phyloP scores from a whole-genome alignment of 2,888 invertebrate genomes.

The Epistrophe grossulariae region DNA sequence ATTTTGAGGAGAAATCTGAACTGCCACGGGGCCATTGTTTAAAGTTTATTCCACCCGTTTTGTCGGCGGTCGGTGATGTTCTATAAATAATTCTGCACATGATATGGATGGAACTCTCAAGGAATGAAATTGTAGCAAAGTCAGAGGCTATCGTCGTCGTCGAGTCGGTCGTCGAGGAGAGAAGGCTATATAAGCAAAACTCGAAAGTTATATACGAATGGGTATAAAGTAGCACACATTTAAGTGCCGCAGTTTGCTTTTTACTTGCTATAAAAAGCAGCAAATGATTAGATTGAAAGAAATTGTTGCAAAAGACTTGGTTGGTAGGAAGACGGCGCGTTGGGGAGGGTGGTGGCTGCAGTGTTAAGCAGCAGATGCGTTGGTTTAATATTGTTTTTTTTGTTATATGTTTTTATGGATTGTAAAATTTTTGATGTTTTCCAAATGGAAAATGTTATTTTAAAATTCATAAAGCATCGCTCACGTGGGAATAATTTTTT shows the following conservation, averaged over 20 bases:
- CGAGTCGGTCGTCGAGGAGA: neutral
- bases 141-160: conserved; percentile 12
- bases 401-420: neutral
- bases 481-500: neutral
- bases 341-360: neutral
- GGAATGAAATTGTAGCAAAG: conserved; percentile 24
- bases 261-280: conserved; percentile 8
- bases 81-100: conserved; percentile 69
- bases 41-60: conserved; percentile 73
- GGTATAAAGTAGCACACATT: conserved; percentile 47
- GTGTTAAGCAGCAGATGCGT: neutral
- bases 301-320: neutral
- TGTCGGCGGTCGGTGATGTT: conserved; percentile 48
- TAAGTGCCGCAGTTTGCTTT: conserved; percentile 58
- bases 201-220: neutral
- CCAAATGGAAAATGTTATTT: neutral
- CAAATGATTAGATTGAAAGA: conserved; percentile 18
- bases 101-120: conserved; percentile 37
- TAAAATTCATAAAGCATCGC: conserved; percentile 17
- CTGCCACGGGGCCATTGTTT: conserved; percentile 62
- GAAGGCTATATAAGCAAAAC: conserved; percentile 18
- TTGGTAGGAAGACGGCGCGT: no score
- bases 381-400: neutral
- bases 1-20: conserved; percentile 8
- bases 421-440: conserved; percentile 23